phyloP scores from a whole-genome alignment of 2,797 vertebrate species.

The Sciurus carolinensis region DNA sequence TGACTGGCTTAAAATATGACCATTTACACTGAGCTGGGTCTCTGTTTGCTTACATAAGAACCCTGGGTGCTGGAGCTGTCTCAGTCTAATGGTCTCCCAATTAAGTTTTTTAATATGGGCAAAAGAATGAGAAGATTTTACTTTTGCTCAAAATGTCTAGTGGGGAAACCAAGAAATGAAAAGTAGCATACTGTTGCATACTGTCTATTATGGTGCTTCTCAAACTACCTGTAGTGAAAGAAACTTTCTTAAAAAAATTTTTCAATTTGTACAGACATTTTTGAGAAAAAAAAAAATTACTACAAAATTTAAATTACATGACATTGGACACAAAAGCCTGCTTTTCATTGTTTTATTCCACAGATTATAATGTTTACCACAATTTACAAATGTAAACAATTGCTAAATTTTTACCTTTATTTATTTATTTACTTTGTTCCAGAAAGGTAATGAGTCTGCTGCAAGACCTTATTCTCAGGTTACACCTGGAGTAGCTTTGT shows the following conservation, averaged over 20 bases:
- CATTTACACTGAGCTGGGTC: background rate
- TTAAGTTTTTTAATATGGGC: background rate
- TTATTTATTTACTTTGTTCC: background rate
- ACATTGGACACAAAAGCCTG: background rate
- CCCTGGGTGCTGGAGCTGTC: background rate
- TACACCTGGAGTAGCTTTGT: background rate
- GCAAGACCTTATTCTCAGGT: background rate
- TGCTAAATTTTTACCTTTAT: background rate
- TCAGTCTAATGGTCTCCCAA: background rate
- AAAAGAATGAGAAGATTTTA: background rate
- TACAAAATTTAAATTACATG: background rate
- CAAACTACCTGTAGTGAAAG: background rate
- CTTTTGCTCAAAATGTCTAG: background rate
- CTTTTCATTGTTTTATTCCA: background rate
- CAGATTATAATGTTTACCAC: background rate
- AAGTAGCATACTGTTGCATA: background rate
- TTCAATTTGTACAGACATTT: background rate
- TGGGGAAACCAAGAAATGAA: background rate
- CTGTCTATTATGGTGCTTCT: background rate
- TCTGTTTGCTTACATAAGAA: background rate
- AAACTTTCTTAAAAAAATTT: background rate
- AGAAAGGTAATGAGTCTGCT: background rate
- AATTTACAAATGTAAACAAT: background rate
- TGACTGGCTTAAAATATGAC: background rate
- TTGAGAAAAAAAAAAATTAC: background rate